A percentile compares a stretch with the other conserved stretches of the same genome.
These are phyloP conservation scores for Cairina moschata DNA, from an alignment of 2,113 vertebrate genomes.

Conservation along the genomic window DNA sequence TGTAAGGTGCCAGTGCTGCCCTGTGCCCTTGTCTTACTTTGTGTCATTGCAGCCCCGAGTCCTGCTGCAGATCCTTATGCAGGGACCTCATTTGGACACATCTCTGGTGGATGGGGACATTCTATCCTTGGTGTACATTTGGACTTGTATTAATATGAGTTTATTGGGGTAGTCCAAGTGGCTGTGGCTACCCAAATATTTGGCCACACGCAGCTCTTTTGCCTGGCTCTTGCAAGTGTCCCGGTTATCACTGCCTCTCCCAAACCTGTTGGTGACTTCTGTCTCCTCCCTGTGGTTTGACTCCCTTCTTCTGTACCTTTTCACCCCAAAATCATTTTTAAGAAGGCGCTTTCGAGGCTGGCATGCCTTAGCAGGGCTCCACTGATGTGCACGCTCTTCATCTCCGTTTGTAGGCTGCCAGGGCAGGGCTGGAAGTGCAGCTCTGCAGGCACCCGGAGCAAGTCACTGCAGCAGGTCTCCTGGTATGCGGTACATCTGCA, in stretches of 20 bases:
- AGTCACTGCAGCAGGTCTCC: neutral
- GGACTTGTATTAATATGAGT: neutral
- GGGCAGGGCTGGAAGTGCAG: neutral
- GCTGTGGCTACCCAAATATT: too few relatives aligned
- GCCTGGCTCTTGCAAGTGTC: neutral
- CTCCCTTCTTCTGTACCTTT: neutral
- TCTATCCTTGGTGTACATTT: neutral
- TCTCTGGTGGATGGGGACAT: neutral
- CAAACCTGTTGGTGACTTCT: neutral
- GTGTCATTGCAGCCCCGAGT: fast-evolving
- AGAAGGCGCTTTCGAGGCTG: neutral
- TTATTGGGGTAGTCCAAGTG: too few relatives aligned
- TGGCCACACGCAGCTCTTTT: neutral
- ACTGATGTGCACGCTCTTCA: fast-evolving
- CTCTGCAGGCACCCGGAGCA: neutral
- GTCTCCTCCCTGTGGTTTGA: neutral
- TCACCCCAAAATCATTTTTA: neutral
- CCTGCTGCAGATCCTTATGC: neutral
- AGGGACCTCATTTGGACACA: neutral
- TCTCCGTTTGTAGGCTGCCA: neutral
- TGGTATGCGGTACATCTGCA: neutral
- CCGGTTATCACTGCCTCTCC: neutral
- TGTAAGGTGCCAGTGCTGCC: neutral
- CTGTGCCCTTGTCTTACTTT: neutral
- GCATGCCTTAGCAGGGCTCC: neutral